These are phyloP conservation scores for Glaucomys volans DNA, from an alignment of 2,113 vertebrate genomes.

Conservation along the genomic window DNA sequence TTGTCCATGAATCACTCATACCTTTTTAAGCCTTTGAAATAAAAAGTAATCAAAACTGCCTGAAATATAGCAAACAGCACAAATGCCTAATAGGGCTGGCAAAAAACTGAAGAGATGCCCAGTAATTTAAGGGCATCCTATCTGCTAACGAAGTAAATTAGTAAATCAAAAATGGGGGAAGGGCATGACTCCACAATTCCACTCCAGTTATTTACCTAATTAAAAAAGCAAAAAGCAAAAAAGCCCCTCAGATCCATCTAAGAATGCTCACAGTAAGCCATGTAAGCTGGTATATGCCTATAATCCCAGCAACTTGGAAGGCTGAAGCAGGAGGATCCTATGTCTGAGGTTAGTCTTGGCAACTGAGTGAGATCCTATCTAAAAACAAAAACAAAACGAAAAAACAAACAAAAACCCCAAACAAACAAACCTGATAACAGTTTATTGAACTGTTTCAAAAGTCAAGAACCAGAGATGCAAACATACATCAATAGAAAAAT, in stretches of 20 bases:
- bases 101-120: neutral
- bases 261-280: neutral
- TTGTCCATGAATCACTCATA: neutral
- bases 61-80: conserved; percentile 1
- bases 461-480: neutral
- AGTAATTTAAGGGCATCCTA: neutral
- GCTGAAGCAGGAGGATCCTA: no score
- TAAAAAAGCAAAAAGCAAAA: neutral
- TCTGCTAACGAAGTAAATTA: neutral
- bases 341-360: no score
- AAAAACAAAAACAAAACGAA: no score
- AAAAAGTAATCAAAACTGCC: neutral
- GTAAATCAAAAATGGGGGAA: neutral
- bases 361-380: no score
- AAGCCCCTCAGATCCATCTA: neutral
- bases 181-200: neutral
- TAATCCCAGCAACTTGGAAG: no score
- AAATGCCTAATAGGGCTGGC: neutral
- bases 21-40: neutral
- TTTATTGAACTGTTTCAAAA: no score
- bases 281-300: no score
- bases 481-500: neutral
- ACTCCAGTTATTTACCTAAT: neutral
- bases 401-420: no score
- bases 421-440: neutral